Conservation (phyloP, 2,113 vertebrate species). For the Brienomyrus longianalis region DNA sequence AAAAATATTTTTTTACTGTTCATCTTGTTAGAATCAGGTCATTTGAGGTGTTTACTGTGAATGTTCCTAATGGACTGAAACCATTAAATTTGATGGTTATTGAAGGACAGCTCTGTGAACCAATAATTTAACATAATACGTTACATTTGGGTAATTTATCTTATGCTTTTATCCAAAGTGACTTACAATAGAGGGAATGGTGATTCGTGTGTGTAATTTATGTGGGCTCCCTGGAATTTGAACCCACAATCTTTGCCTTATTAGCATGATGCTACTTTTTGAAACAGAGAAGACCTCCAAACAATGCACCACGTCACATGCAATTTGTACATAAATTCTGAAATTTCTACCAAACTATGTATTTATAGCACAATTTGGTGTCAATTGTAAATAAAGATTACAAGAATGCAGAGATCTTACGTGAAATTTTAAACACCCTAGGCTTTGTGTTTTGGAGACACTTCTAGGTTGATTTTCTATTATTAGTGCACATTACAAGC, state of each 20-base stretch:
- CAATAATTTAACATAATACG: not conserved
- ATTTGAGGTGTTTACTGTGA: not conserved
- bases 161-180: not conserved
- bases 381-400: not conserved
- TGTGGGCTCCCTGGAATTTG: not conserved
- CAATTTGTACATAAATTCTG: not conserved
- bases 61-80: not conserved
- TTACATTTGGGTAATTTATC: not conserved
- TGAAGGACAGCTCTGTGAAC: not conserved
- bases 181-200: not conserved
- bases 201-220: not conserved
- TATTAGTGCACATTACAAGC: not conserved
- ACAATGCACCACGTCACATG: not conserved
- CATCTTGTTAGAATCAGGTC: not conserved
- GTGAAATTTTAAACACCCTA: not conserved
- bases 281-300: not conserved
- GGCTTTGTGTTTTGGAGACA: not conserved
- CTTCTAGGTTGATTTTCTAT: not conserved
- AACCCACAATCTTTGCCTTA: not conserved
- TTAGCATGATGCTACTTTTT: not conserved
- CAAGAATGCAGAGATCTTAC: not conserved
- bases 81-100: not conserved
- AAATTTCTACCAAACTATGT: not conserved
- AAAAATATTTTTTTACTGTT: not conserved
- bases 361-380: not conserved